A percentile compares a stretch with the other conserved stretches of the same genome.
phyloP scores from a whole-genome alignment of 2,797 vertebrate genomes.

The Pseudomugil gertrudae region DNA sequence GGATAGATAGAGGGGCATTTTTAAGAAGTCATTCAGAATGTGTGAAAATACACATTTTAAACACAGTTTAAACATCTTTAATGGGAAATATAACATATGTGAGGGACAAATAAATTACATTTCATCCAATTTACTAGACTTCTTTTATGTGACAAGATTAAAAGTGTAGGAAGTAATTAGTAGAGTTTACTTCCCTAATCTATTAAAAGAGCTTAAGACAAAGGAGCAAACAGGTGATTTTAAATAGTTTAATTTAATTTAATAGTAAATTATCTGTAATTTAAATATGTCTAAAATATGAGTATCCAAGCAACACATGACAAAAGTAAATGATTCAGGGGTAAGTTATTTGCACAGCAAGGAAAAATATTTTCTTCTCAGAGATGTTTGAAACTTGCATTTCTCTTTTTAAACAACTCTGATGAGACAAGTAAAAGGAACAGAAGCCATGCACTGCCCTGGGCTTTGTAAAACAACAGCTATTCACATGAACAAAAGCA shows the following conservation, averaged over 20 bases:
- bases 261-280: background rate
- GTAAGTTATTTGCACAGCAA: constrained; percentile 34
- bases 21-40: too few relatives aligned
- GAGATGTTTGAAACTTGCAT: constrained; percentile 43
- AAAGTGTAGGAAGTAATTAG: background rate
- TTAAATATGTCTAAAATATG: background rate
- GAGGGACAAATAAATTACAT: background rate
- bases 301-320: constrained; percentile 1
- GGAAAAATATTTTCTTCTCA: constrained; percentile 38
- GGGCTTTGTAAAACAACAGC: constrained; percentile 67
- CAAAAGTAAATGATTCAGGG: constrained; percentile 14
- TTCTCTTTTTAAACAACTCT: constrained; percentile 65
- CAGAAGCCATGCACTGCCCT: constrained; percentile 61
- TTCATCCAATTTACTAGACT: background rate
- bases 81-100: background rate
- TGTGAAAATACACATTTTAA: too few relatives aligned
- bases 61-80: background rate
- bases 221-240: background rate
- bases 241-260: too few relatives aligned
- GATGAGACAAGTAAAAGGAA: constrained; percentile 51
- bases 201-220: background rate
- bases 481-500: constrained; percentile 23
- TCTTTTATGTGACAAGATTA: background rate
- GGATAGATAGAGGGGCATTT: too few relatives aligned
- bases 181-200: background rate